Evolutionary conservation across 2,113 vertebrate species (phyloP).

Genomic region (Pampusana beccarii): DNA sequence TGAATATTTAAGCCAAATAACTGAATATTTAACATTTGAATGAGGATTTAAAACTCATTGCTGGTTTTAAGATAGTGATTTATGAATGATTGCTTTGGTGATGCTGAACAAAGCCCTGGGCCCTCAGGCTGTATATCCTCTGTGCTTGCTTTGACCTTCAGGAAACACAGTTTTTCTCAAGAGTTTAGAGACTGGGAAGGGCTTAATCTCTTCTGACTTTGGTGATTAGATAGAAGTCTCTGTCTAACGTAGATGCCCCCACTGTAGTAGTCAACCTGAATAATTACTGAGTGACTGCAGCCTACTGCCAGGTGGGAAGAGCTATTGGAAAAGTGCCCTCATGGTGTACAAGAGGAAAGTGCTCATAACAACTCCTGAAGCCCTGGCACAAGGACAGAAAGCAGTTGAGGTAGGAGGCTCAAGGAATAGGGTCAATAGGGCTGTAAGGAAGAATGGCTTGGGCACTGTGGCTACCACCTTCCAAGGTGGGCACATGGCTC

Average conservation of each 20-base stretch:
- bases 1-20: background rate
- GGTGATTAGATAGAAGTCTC: background rate
- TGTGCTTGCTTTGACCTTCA: background rate
- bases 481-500: background rate
- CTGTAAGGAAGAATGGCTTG: background rate
- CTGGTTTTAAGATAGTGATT: constrained; percentile 3
- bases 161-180: background rate
- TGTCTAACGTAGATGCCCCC: background rate
- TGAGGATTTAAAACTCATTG: background rate
- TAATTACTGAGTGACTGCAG: background rate
- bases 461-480: background rate
- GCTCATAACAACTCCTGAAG: background rate
- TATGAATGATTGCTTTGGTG: background rate
- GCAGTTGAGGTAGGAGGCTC: background rate
- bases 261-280: background rate
- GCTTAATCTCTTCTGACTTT: background rate
- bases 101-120: background rate
- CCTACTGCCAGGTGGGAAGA: background rate
- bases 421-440: background rate
- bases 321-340: background rate
- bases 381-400: background rate
- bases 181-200: background rate
- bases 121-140: background rate
- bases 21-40: background rate
- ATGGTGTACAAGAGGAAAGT: background rate